Evolutionary conservation across 2,113 vertebrate species (phyloP).

Genomic region (Junco hyemalis): DNA sequence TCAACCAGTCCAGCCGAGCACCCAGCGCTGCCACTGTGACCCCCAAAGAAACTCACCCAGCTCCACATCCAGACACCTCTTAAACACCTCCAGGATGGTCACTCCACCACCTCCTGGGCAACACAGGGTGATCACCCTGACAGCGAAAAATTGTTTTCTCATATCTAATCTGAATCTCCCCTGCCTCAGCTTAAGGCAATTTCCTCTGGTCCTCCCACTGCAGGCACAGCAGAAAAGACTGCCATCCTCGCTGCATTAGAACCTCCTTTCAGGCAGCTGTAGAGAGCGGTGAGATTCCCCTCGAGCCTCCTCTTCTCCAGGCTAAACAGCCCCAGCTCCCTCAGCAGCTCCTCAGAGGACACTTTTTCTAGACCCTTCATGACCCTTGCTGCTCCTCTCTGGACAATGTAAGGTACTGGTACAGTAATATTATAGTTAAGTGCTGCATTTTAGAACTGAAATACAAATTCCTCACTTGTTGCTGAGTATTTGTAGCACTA

Average conservation of each 20-base stretch:
- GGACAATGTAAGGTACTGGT: neutral
- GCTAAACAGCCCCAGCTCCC: neutral
- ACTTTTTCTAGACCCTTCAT: neutral
- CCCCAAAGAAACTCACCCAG: neutral
- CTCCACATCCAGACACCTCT: neutral
- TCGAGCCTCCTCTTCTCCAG: neutral
- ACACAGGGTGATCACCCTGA: neutral
- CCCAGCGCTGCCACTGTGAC: neutral
- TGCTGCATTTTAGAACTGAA: neutral
- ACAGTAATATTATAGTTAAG: neutral
- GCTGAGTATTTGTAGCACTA: neutral
- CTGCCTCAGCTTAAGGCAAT: too few relatives aligned
- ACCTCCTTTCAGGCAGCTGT: neutral
- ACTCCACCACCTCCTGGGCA: neutral
- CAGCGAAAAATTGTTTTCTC: neutral
- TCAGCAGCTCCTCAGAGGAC: neutral
- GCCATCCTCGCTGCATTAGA: neutral
- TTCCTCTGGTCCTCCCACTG: neutral
- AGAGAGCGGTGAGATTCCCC: too few relatives aligned
- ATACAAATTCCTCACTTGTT: neutral
- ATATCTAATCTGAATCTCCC: neutral
- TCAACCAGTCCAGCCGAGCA: accelerated
- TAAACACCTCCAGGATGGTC: neutral
- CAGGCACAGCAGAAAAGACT: accelerated
- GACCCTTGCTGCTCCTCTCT: neutral